Conservation (phyloP, 2,797 vertebrate genomes). For the Onychomys leucogaster region DNA sequence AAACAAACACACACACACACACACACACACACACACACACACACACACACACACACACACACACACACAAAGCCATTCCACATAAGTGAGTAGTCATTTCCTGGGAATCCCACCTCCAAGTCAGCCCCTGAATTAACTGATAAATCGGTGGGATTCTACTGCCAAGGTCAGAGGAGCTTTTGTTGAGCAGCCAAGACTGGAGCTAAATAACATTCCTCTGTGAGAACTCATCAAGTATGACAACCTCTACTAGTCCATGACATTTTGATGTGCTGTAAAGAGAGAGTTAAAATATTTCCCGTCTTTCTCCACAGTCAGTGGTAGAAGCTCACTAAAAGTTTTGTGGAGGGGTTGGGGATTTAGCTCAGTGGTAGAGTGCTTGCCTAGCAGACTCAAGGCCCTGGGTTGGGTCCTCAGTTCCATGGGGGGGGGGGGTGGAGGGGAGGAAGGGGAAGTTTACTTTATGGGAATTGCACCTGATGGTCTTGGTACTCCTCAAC, state of each 20-base stretch:
- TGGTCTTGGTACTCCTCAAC: not conserved
- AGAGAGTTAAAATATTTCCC: not conserved
- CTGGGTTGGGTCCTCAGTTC: too few relatives aligned
- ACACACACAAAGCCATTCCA: not conserved
- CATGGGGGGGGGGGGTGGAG: too few relatives aligned
- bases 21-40: too few relatives aligned
- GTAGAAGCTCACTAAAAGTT: not conserved
- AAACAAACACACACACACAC: too few relatives aligned
- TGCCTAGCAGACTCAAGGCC: too few relatives aligned
- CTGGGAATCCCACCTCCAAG: not conserved
- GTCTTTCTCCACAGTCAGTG: not conserved
- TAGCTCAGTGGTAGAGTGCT: too few relatives aligned
- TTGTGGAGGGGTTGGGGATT: too few relatives aligned
- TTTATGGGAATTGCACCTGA: constrained; percentile 1
- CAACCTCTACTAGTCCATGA: not conserved
- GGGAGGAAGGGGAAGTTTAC: too few relatives aligned
- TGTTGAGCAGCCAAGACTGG: not conserved
- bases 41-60: too few relatives aligned
- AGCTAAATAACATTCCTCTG: not conserved
- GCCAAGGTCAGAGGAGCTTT: not conserved
- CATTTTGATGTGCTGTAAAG: not conserved
- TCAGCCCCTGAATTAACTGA: not conserved
- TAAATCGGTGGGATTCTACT: not conserved
- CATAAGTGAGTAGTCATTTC: not conserved
- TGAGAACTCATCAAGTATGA: not conserved